Conservation (phyloP, 2,113 vertebrate species). For the Scopus umbretta region DNA sequence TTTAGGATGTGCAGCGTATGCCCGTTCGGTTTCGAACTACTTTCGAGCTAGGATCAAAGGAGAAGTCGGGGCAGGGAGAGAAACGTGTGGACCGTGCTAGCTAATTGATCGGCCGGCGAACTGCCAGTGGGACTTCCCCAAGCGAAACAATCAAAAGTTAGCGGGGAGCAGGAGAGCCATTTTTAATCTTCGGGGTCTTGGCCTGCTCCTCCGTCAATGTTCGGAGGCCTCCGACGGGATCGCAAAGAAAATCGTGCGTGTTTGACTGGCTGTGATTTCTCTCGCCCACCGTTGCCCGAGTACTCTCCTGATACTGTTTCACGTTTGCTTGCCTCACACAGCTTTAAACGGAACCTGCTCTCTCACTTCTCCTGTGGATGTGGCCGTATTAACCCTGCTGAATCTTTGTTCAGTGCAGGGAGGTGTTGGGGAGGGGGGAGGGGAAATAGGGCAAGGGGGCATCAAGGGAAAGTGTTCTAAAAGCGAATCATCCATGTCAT, state of each 20-base stretch:
- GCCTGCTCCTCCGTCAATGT: background rate
- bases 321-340: background rate
- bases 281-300: background rate
- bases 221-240: background rate
- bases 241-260: background rate
- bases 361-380: background rate
- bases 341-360: background rate
- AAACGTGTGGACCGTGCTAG: background rate
- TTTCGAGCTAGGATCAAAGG: background rate
- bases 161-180: background rate
- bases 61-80: background rate
- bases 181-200: background rate
- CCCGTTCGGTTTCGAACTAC: background rate
- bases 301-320: background rate
- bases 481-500: conserved; percentile 20
- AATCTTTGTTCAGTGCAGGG: background rate
- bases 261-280: background rate
- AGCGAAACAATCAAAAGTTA: background rate
- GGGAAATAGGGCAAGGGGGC: background rate
- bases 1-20: background rate
- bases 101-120: background rate
- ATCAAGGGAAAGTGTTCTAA: background rate
- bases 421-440: conserved; percentile 17
- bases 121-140: background rate
- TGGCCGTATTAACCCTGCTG: background rate